Evolutionary conservation across 2,888 invertebrate species (phyloP).

Genomic region (Laothoe populi): DNA sequence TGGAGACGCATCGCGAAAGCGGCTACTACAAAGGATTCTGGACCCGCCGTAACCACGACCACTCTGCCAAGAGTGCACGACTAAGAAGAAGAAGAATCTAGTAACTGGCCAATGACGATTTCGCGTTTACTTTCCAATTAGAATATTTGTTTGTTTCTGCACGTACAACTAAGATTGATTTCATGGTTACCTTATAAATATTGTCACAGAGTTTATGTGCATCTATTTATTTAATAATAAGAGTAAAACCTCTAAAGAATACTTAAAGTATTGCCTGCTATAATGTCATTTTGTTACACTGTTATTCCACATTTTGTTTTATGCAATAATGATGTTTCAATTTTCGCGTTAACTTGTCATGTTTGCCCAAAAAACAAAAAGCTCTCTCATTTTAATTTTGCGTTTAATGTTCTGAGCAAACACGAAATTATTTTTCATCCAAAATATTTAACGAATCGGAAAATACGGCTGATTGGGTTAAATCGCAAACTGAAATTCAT

Average conservation of each 20-base stretch:
- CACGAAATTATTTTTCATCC: conserved; percentile 59
- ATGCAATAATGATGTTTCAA: background rate
- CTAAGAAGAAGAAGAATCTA: too few species aligned
- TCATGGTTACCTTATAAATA: background rate
- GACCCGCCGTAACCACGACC: too few species aligned
- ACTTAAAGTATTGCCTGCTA: too few species aligned
- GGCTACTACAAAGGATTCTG: too few species aligned
- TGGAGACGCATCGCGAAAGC: too few species aligned
- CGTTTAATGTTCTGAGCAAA: conserved; percentile 29
- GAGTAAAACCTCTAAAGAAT: too few species aligned
- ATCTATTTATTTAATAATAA: too few species aligned
- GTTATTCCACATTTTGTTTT: too few species aligned
- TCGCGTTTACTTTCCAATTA: background rate
- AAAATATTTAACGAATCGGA: conserved; percentile 64
- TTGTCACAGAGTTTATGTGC: too few species aligned
- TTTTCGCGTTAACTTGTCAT: background rate
- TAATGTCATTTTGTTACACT: too few species aligned
- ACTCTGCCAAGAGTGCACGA: too few species aligned
- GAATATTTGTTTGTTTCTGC: background rate
- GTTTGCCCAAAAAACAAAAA: background rate
- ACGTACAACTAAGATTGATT: background rate
- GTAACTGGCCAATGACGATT: too few species aligned
- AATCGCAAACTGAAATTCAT: conserved; percentile 47
- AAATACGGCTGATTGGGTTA: conserved; percentile 51
- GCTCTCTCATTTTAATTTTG: background rate